A percentile compares a stretch with the other conserved stretches of the same genome.
phyloP scores from a whole-genome alignment of 2,888 invertebrate species.

The Agriotes lineatus region DNA sequence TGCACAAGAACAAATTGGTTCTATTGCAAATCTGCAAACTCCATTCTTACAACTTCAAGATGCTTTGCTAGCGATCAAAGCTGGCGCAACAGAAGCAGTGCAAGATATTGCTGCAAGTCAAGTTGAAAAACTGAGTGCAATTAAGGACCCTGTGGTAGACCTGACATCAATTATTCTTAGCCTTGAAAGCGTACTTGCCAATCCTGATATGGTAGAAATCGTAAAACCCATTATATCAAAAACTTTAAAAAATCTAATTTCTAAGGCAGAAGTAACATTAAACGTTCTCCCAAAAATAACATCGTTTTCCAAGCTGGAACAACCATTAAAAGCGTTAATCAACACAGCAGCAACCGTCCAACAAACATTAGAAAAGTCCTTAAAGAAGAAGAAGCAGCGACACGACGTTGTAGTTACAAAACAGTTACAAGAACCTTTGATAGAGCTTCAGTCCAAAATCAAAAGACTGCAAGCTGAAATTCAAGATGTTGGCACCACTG shows the following conservation, averaged over 20 bases:
- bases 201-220: slow-evolving; percentile 14
- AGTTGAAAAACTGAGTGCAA: slow-evolving; percentile 39
- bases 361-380: slow-evolving; percentile 16
- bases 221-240: slow-evolving; percentile 18
- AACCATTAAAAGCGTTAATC: slow-evolving; percentile 39
- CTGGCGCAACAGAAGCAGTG: slow-evolving; percentile 13
- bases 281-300: slow-evolving; percentile 16
- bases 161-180: slow-evolving; percentile 42
- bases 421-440: slow-evolving; percentile 32
- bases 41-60: slow-evolving; percentile 34
- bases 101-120: slow-evolving; percentile 34
- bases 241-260: slow-evolving; percentile 18
- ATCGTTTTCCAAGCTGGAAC: slow-evolving; percentile 12
- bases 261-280: slow-evolving; percentile 8
- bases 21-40: slow-evolving; percentile 9
- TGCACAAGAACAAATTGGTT: background rate
- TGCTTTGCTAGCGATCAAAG: slow-evolving; percentile 36
- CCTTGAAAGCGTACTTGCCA: slow-evolving; percentile 14
- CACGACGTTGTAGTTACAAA: slow-evolving; percentile 15
- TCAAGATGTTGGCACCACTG: slow-evolving; percentile 2
- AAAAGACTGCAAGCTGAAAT: background rate
- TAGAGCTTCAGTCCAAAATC: slow-evolving; percentile 22
- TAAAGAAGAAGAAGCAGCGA: slow-evolving; percentile 3
- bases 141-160: slow-evolving; percentile 51
- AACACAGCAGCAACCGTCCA: slow-evolving; percentile 2